Evolutionary conservation across 2,113 vertebrate species (phyloP).

Genomic region (Phalacrocorax pelagicus): DNA sequence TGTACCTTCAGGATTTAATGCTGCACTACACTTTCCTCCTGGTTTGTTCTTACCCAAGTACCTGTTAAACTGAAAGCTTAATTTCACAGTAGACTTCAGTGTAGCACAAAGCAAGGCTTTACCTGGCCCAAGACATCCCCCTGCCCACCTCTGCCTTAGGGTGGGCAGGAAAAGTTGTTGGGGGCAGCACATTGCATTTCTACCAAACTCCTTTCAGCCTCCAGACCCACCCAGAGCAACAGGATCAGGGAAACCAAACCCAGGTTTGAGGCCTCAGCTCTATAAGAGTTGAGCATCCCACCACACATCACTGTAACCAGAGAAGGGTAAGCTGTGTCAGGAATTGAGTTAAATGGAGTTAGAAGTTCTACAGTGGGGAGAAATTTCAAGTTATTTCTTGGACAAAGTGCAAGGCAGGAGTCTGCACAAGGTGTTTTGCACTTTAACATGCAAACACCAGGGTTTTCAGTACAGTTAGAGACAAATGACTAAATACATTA

Average conservation of each 20-base stretch:
- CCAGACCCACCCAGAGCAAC: neutral
- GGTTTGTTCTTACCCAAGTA: neutral
- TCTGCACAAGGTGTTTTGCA: neutral
- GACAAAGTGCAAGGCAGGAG: neutral
- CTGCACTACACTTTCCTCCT: neutral
- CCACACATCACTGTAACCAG: neutral
- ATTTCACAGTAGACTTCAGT: neutral
- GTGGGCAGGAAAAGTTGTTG: neutral
- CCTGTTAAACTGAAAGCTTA: fast-evolving
- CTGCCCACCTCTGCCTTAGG: neutral
- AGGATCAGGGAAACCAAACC: neutral
- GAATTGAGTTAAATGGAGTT: neutral
- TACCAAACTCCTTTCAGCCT: neutral
- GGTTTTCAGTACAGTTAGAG: neutral
- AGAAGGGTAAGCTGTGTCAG: neutral
- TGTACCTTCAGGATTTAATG: neutral
- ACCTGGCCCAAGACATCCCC: neutral
- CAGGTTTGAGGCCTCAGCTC: neutral
- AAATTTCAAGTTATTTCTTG: neutral
- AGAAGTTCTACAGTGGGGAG: neutral
- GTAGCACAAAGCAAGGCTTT: neutral
- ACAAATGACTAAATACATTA: neutral
- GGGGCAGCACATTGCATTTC: neutral
- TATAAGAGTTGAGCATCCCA: neutral
- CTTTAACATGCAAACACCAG: neutral